Percentiles rank a stretch among this genome's conserved stretches.
phyloP scores from a whole-genome alignment of 2,888 invertebrate species.

The Cataglyphis rosenhaueri region DNA sequence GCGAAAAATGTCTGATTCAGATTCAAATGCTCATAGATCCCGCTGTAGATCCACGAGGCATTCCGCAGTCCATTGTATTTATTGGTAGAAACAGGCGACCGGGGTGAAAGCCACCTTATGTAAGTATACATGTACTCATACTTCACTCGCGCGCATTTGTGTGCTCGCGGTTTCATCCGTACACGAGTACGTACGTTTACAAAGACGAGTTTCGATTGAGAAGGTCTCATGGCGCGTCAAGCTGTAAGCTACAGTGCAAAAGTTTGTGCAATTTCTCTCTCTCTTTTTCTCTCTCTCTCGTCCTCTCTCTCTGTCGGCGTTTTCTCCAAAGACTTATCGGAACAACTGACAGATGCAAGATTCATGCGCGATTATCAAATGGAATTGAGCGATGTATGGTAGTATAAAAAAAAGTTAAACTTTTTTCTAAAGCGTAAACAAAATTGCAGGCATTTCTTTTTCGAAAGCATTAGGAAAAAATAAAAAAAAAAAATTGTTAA shows the following conservation, averaged over 20 bases:
- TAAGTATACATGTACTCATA: conserved; percentile 54
- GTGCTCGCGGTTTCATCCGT: conserved; percentile 42
- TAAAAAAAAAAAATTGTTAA: not conserved
- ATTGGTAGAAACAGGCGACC: conserved; percentile 72
- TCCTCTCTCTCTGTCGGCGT: conserved; percentile 14
- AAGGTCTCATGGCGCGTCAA: conserved; percentile 16
- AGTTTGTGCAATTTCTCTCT: conserved; percentile 24
- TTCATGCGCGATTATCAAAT: not conserved
- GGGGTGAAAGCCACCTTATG: conserved; percentile 61
- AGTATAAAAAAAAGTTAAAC: not conserved
- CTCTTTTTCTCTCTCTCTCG: conserved; percentile 1
- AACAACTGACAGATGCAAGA: not conserved
- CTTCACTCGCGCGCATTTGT: conserved; percentile 42
- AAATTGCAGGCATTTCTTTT: not conserved
- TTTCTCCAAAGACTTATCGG: not conserved
- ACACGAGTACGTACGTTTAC: conserved; percentile 54
- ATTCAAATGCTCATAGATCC: conserved; percentile 80
- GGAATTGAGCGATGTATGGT: not conserved
- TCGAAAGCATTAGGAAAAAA: not conserved
- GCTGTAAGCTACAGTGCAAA: conserved; percentile 26
- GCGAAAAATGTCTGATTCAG: conserved; percentile 77
- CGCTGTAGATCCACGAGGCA: conserved; percentile 70
- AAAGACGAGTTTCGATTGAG: conserved; percentile 27
- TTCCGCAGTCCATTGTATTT: conserved; percentile 75
- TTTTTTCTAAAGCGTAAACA: not conserved